Evolutionary conservation across 2,888 invertebrate species (phyloP).

Genomic region (Carabus problematicus): DNA sequence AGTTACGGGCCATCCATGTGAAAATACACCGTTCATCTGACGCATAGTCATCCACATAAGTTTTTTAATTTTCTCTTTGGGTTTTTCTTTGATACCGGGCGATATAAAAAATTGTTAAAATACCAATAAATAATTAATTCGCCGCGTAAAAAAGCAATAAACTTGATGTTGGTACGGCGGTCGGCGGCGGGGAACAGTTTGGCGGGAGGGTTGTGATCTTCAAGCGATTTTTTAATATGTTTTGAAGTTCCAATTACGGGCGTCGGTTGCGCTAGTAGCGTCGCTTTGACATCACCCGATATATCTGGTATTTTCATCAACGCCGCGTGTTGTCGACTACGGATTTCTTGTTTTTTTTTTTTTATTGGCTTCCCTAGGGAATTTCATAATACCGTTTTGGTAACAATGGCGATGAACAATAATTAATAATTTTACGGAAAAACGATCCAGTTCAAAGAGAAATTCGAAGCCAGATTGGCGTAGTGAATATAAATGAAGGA

Average conservation of each 20-base stretch:
- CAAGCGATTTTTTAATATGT: conserved; percentile 52
- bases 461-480: conserved; percentile 22
- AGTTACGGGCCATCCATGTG: no score
- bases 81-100: conserved; percentile 31
- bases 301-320: conserved; percentile 32
- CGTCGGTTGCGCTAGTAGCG: conserved; percentile 9
- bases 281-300: conserved; percentile 39
- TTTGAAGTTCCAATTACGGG: conserved; percentile 55
- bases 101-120: conserved; percentile 41
- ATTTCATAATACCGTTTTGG: conserved; percentile 39
- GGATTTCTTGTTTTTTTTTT: conserved; percentile 36
- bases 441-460: conserved; percentile 38
- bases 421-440: conserved; percentile 42
- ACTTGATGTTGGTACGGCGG: background rate
- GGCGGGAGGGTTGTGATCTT: conserved; percentile 23
- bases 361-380: conserved; percentile 35
- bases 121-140: conserved; percentile 42
- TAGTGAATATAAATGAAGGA: conserved; percentile 21
- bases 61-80: conserved; percentile 24
- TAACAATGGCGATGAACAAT: conserved; percentile 41
- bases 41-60: conserved; percentile 23
- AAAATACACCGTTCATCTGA: no score
- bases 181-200: background rate
- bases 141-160: conserved; percentile 33
- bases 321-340: conserved; percentile 3